Evolutionary conservation across 2,113 vertebrate species (phyloP).

Genomic region (Arizona elegans): DNA sequence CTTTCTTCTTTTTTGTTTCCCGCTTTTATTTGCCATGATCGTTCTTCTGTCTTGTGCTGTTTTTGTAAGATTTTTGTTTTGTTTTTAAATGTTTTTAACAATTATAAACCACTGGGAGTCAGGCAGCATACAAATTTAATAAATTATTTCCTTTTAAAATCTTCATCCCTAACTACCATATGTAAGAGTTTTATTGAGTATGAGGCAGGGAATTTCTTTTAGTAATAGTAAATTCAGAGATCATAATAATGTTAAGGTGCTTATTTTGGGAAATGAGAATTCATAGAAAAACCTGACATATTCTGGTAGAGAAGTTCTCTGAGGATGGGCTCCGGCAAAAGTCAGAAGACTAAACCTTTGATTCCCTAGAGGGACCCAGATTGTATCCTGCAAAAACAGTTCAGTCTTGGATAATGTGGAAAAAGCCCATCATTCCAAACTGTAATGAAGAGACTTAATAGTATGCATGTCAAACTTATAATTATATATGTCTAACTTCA

Average conservation of each 20-base stretch:
- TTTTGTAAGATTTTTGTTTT: neutral
- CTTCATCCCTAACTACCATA: neutral
- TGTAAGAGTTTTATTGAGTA: neutral
- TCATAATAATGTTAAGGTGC: neutral
- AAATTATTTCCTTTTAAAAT: neutral
- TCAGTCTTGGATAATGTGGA: neutral
- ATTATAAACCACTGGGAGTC: neutral
- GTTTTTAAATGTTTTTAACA: neutral
- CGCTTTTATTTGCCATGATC: neutral
- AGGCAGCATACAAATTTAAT: neutral
- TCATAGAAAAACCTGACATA: neutral
- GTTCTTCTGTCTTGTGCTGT: neutral
- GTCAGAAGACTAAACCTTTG: neutral
- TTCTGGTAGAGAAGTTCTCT: neutral
- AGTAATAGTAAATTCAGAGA: neutral
- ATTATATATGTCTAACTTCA: neutral
- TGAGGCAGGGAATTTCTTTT: neutral
- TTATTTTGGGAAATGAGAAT: neutral
- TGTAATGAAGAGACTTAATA: neutral
- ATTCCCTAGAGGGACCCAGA: neutral
- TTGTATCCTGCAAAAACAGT: neutral
- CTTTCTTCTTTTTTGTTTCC: neutral
- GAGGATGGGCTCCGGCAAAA: neutral
- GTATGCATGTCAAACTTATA: neutral
- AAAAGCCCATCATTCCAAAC: neutral